Base-by-base conservation (phyloP, 2,797 vertebrate species). In the Pseudomugil gertrudae region DNA sequence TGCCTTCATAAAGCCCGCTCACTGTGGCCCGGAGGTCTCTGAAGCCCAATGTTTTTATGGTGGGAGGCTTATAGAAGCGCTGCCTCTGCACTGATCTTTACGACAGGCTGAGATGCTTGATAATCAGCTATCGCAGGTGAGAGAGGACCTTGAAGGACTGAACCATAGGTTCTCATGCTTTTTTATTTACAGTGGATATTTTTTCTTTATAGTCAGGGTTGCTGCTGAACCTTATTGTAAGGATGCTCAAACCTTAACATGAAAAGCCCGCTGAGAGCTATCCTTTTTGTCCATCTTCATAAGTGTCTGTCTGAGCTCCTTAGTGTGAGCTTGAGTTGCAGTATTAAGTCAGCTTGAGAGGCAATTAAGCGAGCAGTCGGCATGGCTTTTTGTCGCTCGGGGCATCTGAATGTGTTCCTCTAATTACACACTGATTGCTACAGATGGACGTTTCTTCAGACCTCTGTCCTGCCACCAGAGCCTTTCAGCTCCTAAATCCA, bases 31-130 rank as follows among this genome's bases (percentile, higher is more conserved):
- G 3, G 62, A 45, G 64, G 78, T 74, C 83, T 77, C 87, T 50
- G 69, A 70, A 71, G 79, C 79, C 53, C 83, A 9, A 27, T 43
- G 48, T 79, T 76, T 63, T 79, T 77, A 78, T 69, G 19, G 74
- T 4, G 65, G 57, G 48, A 60, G 78, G 78, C 78, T 78, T 71
- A 48, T 19, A 55, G 76, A 84, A 81, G 66, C 72, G 85, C 83
- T 83, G 82, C 77, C 71, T 86, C 64, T 2, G 83, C 76, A 53
- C 55, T 48, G 59, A 64, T 55, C 83, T 50, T 64, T 51, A 50
- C 76, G 76, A 82, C 84, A 83, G 15, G 17, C 78, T 26, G 70
- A 62, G 71, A 54, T 29, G 52, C 63, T 64, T 61, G 9, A 78
- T 79, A 70, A 86, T 85, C 73, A 61, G 76, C 63, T 56, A 36